Base-by-base conservation (phyloP, 1,140 invertebrate genomes). In the Drosophila arawakana region DNA sequence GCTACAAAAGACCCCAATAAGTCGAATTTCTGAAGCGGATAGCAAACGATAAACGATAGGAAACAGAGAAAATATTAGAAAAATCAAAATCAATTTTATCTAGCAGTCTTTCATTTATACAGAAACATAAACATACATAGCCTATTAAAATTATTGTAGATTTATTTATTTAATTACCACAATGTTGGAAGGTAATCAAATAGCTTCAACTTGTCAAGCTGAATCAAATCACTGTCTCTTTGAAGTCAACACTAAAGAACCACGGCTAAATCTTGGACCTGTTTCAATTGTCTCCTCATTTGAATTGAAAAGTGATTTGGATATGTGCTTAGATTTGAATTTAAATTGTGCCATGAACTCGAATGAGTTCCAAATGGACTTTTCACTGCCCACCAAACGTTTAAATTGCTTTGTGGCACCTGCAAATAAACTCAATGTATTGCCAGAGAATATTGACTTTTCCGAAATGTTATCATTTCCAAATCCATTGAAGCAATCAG, bases 161-260 rank as follows among this genome's bases (percentile, higher is more conserved):
- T 75, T 18, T 7, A 9, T 46, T 70, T 52, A 4, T 49, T 58
- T 46, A 18, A 15, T 61, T 52, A 66, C 39, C 8, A 80, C 10
- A 55, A 81, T 77, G 74, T 70, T 74, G 30, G 55, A 77, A 30
- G 47, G 10, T 13, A 44, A 9, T 0, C 10, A 44, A 2, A 37
- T 39, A 37, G 18, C 52, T 10, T 2, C 18, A 10, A 46, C 15
- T 35, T 30, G 52, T 15, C 41, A 46, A 18, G 30, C 39, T 59
- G 46, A 13, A 21, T n/a, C 30, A 13, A 43, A 44, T 30, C 55
- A 21, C 35, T 21, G 13, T 7, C 44, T 52, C 8, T 52, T 58
- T 7, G 37, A 66, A 35, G 21, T 52, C n/a, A 59, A 73, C 15
- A 46, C 39, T 8, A 54, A 61, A 37, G n/a, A 46, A 1, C 15